Percentiles rank a stretch among this genome's conserved stretches.
Evolutionary conservation across 2,113 vertebrate genomes (phyloP).

Genomic region (Syngnathus typhle): DNA sequence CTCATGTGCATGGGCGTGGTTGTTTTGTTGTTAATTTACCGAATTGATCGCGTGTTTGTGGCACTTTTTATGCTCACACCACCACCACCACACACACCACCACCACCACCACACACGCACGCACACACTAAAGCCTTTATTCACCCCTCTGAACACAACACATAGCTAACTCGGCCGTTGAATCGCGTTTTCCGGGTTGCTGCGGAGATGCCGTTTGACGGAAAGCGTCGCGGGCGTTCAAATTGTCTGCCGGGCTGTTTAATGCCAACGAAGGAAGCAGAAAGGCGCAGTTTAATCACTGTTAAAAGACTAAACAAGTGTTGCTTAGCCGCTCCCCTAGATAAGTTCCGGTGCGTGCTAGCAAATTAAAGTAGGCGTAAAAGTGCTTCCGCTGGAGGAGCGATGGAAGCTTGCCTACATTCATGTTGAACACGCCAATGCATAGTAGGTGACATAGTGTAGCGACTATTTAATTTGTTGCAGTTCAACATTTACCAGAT

Average conservation of each 20-base stretch:
- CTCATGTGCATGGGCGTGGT: fast-evolving
- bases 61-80: slow-evolving; percentile 51
- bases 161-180: neutral
- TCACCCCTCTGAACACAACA: slow-evolving; percentile 41
- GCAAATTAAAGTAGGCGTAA: neutral
- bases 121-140: slow-evolving; percentile 44
- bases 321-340: slow-evolving; percentile 2
- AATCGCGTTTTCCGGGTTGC: neutral
- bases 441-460: too few relatives aligned
- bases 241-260: neutral
- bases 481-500: too few relatives aligned
- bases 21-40: neutral
- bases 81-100: slow-evolving; percentile 6
- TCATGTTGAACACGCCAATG: too few relatives aligned
- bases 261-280: neutral
- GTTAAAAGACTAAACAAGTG: slow-evolving; percentile 59
- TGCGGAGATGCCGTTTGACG: neutral
- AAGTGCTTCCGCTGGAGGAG: slow-evolving; percentile 14
- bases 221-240: too few relatives aligned
- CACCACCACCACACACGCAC: neutral
- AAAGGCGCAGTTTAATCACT: slow-evolving; percentile 62
- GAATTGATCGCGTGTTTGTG: slow-evolving; percentile 33
- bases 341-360: neutral
- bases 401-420: neutral
- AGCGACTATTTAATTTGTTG: too few relatives aligned